Base-by-base conservation (phyloP, 37 sponge, comb jelly and placozoan genomes). In the Petrosia ficiformis region DNA sequence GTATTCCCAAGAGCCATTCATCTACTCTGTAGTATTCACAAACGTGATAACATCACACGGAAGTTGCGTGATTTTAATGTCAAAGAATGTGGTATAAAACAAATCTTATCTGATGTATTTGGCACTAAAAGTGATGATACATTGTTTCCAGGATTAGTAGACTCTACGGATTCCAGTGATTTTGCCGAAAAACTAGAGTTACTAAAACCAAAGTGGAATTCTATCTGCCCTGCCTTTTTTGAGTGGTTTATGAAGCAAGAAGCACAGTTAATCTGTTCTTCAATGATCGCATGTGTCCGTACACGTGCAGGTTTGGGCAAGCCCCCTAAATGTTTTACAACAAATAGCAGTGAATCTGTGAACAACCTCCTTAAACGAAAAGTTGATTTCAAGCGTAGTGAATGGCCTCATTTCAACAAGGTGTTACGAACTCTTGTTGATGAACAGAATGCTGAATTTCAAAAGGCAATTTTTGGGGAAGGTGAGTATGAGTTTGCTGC, bases 131-230 rank as follows among this genome's bases (percentile, higher is more conserved):
- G 4, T 26, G 64, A 65, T 4, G 59, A 21, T 32, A 63, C 54
- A 43, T 65, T 75, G 10, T 30, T 44, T 34, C 77, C 75, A 70
- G 77, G 84, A 6, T 65, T 83, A 26, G 84, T 83, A 34, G 84
- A 83, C 43, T 52, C 54, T 22, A 21, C 35, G 6, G 37, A 34
- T 69, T 33, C 4, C 11, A 22, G 28, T 14, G 84, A 83, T 26
- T 83, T 83, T 42, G 74, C 75, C 10, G 41, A n/a, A n/a, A n/a
- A n/a, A 33, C 4, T 61, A 34, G 29, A 6, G 4, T 61, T 61
- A 34, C 33, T 61, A 34, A 33, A 5, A 34, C n/a, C 54, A 16
- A 48, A 19, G 10, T 48, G 54, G 44, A 64, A 14, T 25, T 4
- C 19, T 59, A 19, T n/a, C 56, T 39, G 21, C 5, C 70, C 70